Percentiles rank a stretch among this genome's conserved stretches.
Evolutionary conservation across 1,140 invertebrate genomes (phyloP).

Genomic region (Wasmannia auropunctata): DNA sequence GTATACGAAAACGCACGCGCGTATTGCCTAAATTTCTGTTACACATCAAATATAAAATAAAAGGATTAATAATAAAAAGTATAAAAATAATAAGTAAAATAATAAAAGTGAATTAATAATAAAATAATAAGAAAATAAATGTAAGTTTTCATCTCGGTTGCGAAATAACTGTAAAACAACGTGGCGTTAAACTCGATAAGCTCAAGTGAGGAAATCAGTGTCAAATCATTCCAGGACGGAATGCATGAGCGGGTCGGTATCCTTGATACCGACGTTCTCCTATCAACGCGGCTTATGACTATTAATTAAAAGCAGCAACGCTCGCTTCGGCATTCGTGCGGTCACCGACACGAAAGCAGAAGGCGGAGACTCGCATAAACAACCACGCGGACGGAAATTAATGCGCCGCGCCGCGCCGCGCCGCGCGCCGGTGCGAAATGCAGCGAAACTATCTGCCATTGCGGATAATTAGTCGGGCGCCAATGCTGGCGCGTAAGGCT

Average conservation of each 20-base stretch:
- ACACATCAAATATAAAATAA: background rate
- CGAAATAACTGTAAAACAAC: background rate
- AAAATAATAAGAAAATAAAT: background rate
- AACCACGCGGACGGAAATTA: conserved; percentile 68
- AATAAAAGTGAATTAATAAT: background rate
- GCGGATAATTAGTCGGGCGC: conserved; percentile 74
- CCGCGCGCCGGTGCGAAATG: conserved; percentile 68
- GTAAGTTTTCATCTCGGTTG: background rate
- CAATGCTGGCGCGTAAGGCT: conserved; percentile 39
- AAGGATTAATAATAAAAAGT: background rate
- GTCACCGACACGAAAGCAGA: conserved; percentile 62
- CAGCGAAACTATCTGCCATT: conserved; percentile 72
- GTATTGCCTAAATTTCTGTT: background rate
- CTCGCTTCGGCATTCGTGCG: conserved; percentile 28
- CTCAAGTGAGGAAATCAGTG: conserved; percentile 38
- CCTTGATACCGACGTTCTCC: conserved; percentile 59
- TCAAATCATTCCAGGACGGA: conserved; percentile 32
- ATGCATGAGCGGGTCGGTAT: conserved; percentile 19
- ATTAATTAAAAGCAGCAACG: conserved; percentile 56
- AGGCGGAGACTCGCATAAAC: conserved; percentile 68
- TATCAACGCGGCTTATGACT: conserved; percentile 49
- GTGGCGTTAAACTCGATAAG: background rate
- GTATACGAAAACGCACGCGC: background rate
- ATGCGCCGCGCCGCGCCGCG: conserved; percentile 68
- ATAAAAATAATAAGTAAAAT: background rate